Evolutionary conservation across 1,140 invertebrate species (phyloP), one percentile per base, ranked within the genome.

Genomic region (Aphis craccivora): DNA sequence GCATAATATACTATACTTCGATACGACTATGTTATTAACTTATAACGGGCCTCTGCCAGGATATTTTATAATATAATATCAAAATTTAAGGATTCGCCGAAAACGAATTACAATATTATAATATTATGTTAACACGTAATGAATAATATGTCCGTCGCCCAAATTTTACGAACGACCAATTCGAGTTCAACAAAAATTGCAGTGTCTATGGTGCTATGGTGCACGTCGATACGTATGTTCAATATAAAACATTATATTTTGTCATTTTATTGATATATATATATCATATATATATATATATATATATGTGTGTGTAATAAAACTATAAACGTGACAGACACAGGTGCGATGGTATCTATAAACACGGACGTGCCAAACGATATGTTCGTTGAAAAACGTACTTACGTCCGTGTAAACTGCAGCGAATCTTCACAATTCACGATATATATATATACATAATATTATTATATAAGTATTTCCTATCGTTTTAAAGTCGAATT

Each of bases 331-430:
- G 30, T 67, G 30, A 30, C 60, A 48, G 60, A 30, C 11, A 14
- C 14, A 30, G 11, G 4, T n/a, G 30, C 14, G 60, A 67, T 4
- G 25, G 30, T 67, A 67, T 18, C 25, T 11, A 40, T 14, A 14
- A 87, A 87, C 43, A 40, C 84, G 43, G 43, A 87, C 84, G 84
- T 87, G 30, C 84, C 84, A 87, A n/a, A 87, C 25, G 30, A 87
- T 40, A 40, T 18, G 40, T 25, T 87, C 25, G 37, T 87, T 87
- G 25, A n/a, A 48, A 87, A 87, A 87, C 84, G 84, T 87, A 48
- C 25, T 14, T n/a, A 76, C 37, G 84, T 87, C 37, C 40, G 40
- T 48, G 84, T 45, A 6, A 48, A 20, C 30, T 2, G 11, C 11
- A 67, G 11, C 4, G 60, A 76, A n/a, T 76, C 23, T 76, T 35